Evolutionary conservation across 2,888 invertebrate species (phyloP).

Genomic region (Bimastos eiseni): DNA sequence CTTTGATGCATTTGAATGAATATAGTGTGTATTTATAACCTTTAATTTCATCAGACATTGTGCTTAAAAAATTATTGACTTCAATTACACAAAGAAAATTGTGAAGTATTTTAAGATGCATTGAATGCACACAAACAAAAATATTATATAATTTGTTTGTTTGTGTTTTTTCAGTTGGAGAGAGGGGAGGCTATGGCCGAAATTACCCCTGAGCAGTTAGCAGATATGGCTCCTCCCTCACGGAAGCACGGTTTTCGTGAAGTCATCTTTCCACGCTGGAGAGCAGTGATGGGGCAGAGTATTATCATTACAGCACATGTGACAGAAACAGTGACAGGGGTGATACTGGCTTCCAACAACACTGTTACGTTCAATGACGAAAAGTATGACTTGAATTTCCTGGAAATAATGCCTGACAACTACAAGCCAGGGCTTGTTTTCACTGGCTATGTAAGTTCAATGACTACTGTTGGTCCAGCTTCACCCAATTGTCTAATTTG

Average conservation of each 20-base stretch:
- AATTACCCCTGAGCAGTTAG: constrained; percentile 23
- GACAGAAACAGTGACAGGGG: constrained; percentile 32
- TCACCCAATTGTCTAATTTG: too few relatives aligned
- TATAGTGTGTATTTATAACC: too few relatives aligned
- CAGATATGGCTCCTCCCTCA: neutral
- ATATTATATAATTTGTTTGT: neutral
- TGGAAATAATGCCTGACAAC: neutral
- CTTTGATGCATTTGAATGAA: too few relatives aligned
- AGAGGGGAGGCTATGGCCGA: constrained; percentile 30
- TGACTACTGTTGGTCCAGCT: neutral
- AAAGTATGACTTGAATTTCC: neutral
- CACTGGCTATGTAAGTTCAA: constrained; percentile 3
- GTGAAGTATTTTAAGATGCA: too few relatives aligned
- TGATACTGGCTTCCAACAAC: neutral
- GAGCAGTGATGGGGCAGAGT: neutral
- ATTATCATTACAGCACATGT: constrained; percentile 27
- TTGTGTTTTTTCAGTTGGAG: neutral
- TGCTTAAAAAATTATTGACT: too few relatives aligned
- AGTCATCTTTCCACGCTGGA: neutral
- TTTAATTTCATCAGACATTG: too few relatives aligned
- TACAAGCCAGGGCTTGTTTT: neutral
- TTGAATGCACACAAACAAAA: too few relatives aligned
- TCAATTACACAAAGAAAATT: too few relatives aligned
- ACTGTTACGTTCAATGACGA: neutral
- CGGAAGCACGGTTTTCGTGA: neutral